Evolutionary conservation across 2,888 invertebrate genomes (phyloP).

Genomic region (Apeira syringaria): DNA sequence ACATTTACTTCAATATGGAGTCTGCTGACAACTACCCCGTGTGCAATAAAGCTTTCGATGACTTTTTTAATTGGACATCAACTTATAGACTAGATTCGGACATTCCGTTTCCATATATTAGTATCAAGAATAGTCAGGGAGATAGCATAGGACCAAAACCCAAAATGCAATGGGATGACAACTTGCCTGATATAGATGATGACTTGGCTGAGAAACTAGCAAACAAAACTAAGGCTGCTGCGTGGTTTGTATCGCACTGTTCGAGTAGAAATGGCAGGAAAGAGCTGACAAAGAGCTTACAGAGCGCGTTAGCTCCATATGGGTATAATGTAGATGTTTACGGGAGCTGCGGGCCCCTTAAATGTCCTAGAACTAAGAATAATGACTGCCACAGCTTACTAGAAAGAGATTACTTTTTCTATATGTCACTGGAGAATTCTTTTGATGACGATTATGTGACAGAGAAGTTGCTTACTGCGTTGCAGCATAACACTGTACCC

Average conservation of each 20-base stretch:
- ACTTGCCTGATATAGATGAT: conserved; percentile 36
- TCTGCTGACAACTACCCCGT: conserved; percentile 66
- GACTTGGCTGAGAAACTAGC: conserved; percentile 38
- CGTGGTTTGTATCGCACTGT: conserved; percentile 76
- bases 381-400: conserved; percentile 54
- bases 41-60: conserved; percentile 52
- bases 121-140: conserved; percentile 48
- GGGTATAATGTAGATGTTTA: conserved; percentile 74
- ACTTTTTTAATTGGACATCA: conserved; percentile 72
- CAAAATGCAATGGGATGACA: conserved; percentile 46
- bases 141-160: conserved; percentile 58
- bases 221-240: conserved; percentile 64
- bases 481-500: conserved; percentile 85
- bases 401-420: conserved; percentile 87
- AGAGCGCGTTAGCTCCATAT: conserved; percentile 43
- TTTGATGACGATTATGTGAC: conserved; percentile 82
- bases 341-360: conserved; percentile 74
- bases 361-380: conserved; percentile 46
- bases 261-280: conserved; percentile 49
- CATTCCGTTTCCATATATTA: conserved; percentile 59
- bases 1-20: conserved; percentile 68
- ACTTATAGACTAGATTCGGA: conserved; percentile 72
- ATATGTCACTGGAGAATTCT: conserved; percentile 89
- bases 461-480: conserved; percentile 84
- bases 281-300: conserved; percentile 44